Base-by-base conservation (phyloP, 2,113 vertebrate species). In the Zapus hudsonius region DNA sequence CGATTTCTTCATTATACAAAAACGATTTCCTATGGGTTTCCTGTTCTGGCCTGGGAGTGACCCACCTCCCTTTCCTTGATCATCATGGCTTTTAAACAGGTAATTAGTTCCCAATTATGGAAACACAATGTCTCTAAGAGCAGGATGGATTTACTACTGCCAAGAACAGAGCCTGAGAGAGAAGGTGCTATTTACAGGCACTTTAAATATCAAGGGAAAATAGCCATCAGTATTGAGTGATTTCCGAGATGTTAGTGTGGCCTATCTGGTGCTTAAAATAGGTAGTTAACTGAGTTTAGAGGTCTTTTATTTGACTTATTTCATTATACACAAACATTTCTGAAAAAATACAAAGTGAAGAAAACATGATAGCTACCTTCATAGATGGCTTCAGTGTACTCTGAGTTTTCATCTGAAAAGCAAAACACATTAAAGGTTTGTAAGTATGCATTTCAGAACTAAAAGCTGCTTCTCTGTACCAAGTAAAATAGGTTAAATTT, bases 341-440 rank as follows among this genome's bases (percentile, higher is more conserved):
- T 87, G 95, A 96, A 91, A 96, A 96, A 96, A 95, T 61, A 80
- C 80, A 91, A 91, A 98, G 96, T 95, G 87, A 96, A 96, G 87
- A 96, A 92, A 96, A 96, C n/a, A 64, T 69, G 90, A 98, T 98
- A 98, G 96, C 95, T 98, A 98, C 98, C 98, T 89, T 96, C 96
- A 98, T 98, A 98, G 97, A 98, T 97, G 16, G 97, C 96, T 97
- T 98, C 98, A 89, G 98, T 97, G 94, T 98, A 98, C 97, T 98
- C 97, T 88, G 98, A 95, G 89, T 97, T 98, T 97, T 95, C 97
- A 97, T 97, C 98, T 98, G 96, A 87, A 98, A 80, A 96, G 66
- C n/a, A 96, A 97, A 97, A 95, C 79, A 96, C 69, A 95, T 82
- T 72, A 96, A 96, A 97, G 55, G 90, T 90, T 76, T 89, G 64